Evolutionary conservation across 2,888 invertebrate species (phyloP).

Genomic region (Ariolimax columbianus): DNA sequence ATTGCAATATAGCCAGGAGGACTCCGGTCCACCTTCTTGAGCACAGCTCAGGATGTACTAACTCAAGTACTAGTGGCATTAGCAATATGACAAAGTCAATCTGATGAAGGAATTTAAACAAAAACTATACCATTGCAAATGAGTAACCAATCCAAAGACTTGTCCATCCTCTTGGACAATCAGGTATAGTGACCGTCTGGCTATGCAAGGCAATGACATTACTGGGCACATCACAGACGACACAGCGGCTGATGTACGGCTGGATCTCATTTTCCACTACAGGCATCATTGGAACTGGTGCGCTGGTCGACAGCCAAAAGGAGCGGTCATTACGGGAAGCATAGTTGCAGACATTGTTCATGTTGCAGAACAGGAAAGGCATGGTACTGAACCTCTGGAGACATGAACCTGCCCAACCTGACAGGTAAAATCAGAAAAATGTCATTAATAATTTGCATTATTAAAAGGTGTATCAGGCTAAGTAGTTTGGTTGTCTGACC

Average conservation of each 20-base stretch:
- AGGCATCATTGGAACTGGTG: conserved; percentile 96
- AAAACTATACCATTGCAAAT: conserved; percentile 81
- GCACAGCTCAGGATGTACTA: no score
- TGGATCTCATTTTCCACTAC: conserved; percentile 90
- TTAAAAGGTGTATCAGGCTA: no score
- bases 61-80: no score
- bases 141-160: conserved; percentile 97
- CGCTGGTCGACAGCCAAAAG: conserved; percentile 97
- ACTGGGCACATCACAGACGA: conserved; percentile 95
- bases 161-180: conserved; percentile 94
- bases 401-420: conserved; percentile 89
- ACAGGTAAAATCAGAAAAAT: conserved; percentile 20
- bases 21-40: no score
- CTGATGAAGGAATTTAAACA: background rate
- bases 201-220: conserved; percentile 89
- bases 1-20: no score
- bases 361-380: conserved; percentile 97
- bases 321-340: conserved; percentile 97
- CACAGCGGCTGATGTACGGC: conserved; percentile 93
- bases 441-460: no score
- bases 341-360: conserved; percentile 95
- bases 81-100: no score
- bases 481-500: no score
- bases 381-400: conserved; percentile 94
- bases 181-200: conserved; percentile 88